These are phyloP conservation scores for Chloromyia formosa DNA, from an alignment of 2,888 invertebrate genomes.

Conservation along the genomic window DNA sequence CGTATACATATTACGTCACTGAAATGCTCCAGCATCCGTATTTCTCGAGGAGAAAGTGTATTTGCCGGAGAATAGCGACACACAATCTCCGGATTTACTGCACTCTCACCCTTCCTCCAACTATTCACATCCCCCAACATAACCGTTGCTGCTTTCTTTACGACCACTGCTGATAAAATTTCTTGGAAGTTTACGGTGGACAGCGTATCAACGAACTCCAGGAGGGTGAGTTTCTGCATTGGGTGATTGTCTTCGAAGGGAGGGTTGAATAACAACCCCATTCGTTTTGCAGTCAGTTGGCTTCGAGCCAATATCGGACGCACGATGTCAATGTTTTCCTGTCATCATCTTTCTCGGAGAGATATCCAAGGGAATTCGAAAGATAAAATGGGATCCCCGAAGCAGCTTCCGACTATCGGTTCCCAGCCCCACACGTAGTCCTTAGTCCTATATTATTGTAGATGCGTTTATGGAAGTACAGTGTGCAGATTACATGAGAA, in stretches of 20 bases:
- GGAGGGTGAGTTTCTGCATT: constrained; percentile 7
- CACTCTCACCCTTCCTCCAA: constrained; percentile 31
- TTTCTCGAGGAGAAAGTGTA: neutral
- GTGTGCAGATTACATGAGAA: constrained; percentile 22
- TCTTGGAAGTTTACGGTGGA: constrained; percentile 43
- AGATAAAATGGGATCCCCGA: constrained; percentile 14
- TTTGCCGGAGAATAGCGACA: constrained; percentile 28
- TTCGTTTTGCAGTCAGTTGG: constrained; percentile 10
- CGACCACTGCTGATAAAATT: constrained; percentile 49
- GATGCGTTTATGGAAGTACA: neutral
- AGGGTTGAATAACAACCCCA: constrained; percentile 7
- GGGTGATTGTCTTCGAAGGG: neutral
- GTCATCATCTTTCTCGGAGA: neutral
- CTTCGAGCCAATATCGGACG: constrained; percentile 9
- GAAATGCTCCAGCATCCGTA: constrained; percentile 35
- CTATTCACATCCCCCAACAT: constrained; percentile 22
- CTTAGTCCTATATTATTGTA: neutral
- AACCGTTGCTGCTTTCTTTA: constrained; percentile 24
- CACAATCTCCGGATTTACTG: neutral
- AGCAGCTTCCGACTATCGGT: neutral
- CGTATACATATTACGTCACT: neutral
- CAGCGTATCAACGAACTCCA: neutral
- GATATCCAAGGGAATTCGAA: constrained; percentile 17
- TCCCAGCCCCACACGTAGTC: too few species aligned
- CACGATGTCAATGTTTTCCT: neutral